Conservation (phyloP, 2,797 vertebrate species). For the Aeoliscus strigatus region DNA sequence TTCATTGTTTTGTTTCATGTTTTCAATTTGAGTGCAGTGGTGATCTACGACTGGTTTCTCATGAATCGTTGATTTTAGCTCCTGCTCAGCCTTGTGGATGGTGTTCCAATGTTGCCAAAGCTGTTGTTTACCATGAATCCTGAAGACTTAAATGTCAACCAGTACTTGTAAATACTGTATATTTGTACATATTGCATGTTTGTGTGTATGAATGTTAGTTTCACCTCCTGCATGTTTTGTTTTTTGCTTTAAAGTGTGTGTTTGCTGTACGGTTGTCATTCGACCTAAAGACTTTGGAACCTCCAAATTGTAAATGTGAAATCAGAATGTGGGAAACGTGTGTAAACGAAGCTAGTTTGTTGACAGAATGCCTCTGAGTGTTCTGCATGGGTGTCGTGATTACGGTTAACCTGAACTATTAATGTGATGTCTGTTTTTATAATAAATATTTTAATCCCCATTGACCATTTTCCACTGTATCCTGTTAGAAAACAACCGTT, state of each 20-base stretch:
- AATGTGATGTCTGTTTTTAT: too few relatives aligned
- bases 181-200: not conserved
- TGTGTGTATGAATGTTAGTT: conserved; percentile 10
- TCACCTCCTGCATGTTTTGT: conserved; percentile 12
- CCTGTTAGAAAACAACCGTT: too few relatives aligned
- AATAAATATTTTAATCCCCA: too few relatives aligned
- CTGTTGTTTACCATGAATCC: not conserved
- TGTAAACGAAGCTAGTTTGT: too few relatives aligned
- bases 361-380: too few relatives aligned
- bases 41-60: not conserved
- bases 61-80: not conserved
- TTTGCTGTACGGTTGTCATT: conserved; percentile 9
- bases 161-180: conserved; percentile 3
- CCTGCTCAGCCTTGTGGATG: not conserved
- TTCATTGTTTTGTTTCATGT: conserved; percentile 5
- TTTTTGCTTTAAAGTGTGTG: not conserved
- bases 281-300: conserved; percentile 19
- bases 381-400: too few relatives aligned
- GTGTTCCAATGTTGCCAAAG: conserved; percentile 14
- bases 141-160: too few relatives aligned
- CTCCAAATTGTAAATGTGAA: conserved; percentile 5
- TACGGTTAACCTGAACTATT: too few relatives aligned
- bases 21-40: conserved; percentile 15
- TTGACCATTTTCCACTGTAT: too few relatives aligned
- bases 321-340: conserved; percentile 1